A percentile compares a stretch with the other conserved stretches of the same genome.
phyloP scores from a whole-genome alignment of 2,797 vertebrate genomes.

The Myotis findleyi region DNA sequence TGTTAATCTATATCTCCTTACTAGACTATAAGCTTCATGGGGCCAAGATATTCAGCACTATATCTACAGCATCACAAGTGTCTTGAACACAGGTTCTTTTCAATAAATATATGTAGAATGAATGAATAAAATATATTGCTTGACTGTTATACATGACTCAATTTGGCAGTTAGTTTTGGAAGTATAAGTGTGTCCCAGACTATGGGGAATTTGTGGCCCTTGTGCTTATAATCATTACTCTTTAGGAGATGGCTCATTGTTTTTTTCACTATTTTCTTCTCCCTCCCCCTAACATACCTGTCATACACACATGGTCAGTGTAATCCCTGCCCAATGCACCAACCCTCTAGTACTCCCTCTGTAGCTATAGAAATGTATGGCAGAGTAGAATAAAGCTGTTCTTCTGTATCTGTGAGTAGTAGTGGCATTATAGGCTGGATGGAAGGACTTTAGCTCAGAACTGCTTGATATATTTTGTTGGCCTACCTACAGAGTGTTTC shows the following conservation, averaged over 20 bases:
- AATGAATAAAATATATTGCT: neutral
- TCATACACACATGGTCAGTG: neutral
- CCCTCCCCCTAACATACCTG: neutral
- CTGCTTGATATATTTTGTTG: slow-evolving; percentile 34
- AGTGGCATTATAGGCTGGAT: neutral
- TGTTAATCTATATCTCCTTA: neutral
- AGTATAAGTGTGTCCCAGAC: neutral
- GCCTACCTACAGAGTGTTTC: slow-evolving; percentile 46
- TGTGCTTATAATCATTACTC: neutral
- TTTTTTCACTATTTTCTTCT: neutral
- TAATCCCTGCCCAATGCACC: neutral
- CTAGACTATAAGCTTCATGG: neutral
- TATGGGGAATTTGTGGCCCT: neutral
- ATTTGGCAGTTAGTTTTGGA: neutral
- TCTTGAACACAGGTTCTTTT: neutral
- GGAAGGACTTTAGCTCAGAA: slow-evolving; percentile 53
- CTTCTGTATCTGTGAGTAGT: neutral
- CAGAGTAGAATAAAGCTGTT: neutral
- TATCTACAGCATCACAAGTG: neutral
- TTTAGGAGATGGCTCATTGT: neutral
- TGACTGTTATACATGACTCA: neutral
- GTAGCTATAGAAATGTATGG: neutral
- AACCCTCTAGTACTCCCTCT: neutral
- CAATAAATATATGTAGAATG: neutral
- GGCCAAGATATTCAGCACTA: neutral